Conservation (phyloP, 2,888 invertebrate genomes). For the Sinhomidia bicolor region DNA sequence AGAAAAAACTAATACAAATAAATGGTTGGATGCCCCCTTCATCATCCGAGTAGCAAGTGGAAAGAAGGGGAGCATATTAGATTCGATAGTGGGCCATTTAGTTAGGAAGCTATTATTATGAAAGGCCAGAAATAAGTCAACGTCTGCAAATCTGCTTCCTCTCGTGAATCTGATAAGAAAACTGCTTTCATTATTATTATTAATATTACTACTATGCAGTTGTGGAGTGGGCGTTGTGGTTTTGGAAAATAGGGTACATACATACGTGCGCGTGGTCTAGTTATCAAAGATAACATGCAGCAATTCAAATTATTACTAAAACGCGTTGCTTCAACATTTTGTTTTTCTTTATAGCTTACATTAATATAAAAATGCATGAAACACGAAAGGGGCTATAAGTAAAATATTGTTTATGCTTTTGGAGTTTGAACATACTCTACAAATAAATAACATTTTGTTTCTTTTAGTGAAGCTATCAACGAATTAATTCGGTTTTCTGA, state of each 20-base stretch:
- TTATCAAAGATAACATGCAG: background rate
- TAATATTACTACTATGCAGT: too few species aligned
- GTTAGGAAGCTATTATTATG: constrained; percentile 59
- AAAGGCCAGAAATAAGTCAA: constrained; percentile 76
- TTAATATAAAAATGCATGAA: background rate
- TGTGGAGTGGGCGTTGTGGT: background rate
- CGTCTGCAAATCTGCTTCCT: constrained; percentile 79
- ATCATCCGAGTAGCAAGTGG: constrained; percentile 53
- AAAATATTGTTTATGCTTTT: too few species aligned
- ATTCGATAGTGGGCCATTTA: constrained; percentile 62
- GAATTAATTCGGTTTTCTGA: too few species aligned
- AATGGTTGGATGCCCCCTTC: constrained; percentile 59
- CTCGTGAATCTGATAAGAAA: constrained; percentile 77
- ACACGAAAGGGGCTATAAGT: too few species aligned
- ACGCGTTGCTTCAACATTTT: background rate
- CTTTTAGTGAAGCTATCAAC: too few species aligned
- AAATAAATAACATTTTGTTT: too few species aligned
- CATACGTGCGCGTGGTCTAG: background rate
- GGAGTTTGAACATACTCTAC: too few species aligned
- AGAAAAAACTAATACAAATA: constrained; percentile 64
- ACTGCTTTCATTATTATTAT: constrained; percentile 26
- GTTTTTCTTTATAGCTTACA: background rate
- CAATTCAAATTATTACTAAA: background rate
- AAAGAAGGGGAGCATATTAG: constrained; percentile 79
- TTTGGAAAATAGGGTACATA: too few species aligned